Conservation (phyloP, 2,113 vertebrate genomes). For the Alosa alosa region DNA sequence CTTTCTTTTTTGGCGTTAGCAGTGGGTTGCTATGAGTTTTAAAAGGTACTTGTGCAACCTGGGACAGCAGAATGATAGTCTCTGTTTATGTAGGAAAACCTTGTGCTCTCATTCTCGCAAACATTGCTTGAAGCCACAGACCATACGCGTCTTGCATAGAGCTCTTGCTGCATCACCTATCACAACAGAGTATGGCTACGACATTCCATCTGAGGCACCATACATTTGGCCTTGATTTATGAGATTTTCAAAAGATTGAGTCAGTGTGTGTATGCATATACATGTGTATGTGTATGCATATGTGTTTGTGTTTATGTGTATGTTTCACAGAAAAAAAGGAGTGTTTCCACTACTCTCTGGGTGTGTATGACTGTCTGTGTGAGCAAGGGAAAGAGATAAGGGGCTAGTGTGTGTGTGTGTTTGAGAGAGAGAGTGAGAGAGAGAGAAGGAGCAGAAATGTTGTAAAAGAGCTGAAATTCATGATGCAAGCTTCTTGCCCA, state of each 20-base stretch:
- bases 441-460: conserved; percentile 11
- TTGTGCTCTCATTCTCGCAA: not conserved
- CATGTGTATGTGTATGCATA: conserved; percentile 39
- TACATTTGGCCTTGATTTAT: conserved; percentile 24
- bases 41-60: not conserved
- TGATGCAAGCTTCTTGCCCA: conserved; percentile 84
- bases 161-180: not conserved
- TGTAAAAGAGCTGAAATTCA: conserved; percentile 78
- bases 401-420: not conserved
- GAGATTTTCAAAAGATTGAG: conserved; percentile 20
- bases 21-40: not conserved
- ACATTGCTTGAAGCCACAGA: not conserved
- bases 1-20: not conserved
- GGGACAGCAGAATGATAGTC: not conserved
- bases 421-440: conserved; percentile 10
- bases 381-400: not conserved
- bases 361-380: not conserved
- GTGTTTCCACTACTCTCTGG: not conserved
- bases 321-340: conserved; percentile 4
- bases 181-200: not conserved
- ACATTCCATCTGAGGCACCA: not conserved
- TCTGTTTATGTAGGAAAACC: not conserved
- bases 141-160: not conserved
- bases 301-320: not conserved
- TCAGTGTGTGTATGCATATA: conserved; percentile 38